phyloP scores from a whole-genome alignment of 2,797 vertebrate species.

The Girardinus metallicus region DNA sequence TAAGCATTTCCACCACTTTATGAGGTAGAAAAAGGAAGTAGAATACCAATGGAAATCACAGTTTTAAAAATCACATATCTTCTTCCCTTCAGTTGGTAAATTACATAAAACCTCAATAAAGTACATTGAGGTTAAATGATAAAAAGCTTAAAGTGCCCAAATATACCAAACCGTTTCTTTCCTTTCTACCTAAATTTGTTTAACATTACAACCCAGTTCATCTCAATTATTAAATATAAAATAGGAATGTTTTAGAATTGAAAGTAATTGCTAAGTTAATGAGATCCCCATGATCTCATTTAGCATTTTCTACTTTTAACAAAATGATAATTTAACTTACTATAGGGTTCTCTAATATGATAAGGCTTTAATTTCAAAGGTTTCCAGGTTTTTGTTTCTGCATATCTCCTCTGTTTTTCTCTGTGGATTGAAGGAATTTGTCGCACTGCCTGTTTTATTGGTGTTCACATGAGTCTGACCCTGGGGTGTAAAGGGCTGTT shows the following conservation, averaged over 20 bases:
- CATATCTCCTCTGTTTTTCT: conserved; percentile 26
- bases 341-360: background rate
- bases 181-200: background rate
- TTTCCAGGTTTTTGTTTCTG: background rate
- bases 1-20: background rate
- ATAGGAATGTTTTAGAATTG: background rate
- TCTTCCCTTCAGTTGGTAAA: background rate
- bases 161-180: background rate
- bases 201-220: background rate
- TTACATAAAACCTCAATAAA: background rate
- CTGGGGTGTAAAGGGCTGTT: conserved; percentile 64
- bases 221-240: background rate
- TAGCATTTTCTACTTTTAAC: background rate
- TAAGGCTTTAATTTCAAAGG: background rate
- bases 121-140: background rate
- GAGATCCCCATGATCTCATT: background rate
- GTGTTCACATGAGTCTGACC: conserved; percentile 72
- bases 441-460: conserved; percentile 64
- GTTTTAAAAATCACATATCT: background rate
- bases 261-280: background rate
- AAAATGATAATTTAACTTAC: background rate
- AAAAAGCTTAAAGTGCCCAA: background rate
- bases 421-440: conserved; percentile 50
- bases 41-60: background rate
- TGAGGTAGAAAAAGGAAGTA: background rate